Conservation (phyloP, 2,113 vertebrate species). For the Tetrax tetrax region DNA sequence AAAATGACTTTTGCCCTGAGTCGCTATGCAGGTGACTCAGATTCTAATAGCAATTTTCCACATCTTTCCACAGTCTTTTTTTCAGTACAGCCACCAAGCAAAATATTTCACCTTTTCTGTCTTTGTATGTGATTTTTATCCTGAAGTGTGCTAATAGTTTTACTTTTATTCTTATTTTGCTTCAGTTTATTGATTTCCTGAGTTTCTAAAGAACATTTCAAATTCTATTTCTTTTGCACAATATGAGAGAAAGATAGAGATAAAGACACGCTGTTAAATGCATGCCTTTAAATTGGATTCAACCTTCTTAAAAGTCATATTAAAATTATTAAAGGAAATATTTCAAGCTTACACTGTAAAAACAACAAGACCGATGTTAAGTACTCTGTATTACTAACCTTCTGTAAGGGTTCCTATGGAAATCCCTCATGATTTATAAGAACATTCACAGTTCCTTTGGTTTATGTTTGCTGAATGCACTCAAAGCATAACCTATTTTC, state of each 20-base stretch:
- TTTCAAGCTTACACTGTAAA: not conserved
- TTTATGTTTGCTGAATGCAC: not conserved
- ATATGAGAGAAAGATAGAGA: not conserved
- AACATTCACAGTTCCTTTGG: not conserved
- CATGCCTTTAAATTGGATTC: not conserved
- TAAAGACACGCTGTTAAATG: not conserved
- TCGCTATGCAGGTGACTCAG: not conserved
- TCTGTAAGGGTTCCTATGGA: slow-evolving; percentile 21
- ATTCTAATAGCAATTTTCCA: not conserved
- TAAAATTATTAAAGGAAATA: slow-evolving; percentile 24
- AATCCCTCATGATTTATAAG: slow-evolving; percentile 27
- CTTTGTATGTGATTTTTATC: not conserved
- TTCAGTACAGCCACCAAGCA: not conserved
- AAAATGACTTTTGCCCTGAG: slow-evolving; percentile 13
- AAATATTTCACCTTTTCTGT: not conserved
- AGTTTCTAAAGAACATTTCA: not conserved
- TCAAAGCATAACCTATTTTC: slow-evolving; percentile 20
- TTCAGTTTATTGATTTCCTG: not conserved
- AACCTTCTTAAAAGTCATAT: slow-evolving; percentile 20
- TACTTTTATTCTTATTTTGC: not conserved
- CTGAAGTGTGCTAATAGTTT: not conserved
- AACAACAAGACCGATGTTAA: slow-evolving; percentile 49
- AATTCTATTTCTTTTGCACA: not conserved
- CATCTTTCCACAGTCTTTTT: not conserved
- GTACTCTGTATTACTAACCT: not conserved